phyloP scores from a whole-genome alignment of 1,140 invertebrate genomes.

The Helicoverpa zea region DNA sequence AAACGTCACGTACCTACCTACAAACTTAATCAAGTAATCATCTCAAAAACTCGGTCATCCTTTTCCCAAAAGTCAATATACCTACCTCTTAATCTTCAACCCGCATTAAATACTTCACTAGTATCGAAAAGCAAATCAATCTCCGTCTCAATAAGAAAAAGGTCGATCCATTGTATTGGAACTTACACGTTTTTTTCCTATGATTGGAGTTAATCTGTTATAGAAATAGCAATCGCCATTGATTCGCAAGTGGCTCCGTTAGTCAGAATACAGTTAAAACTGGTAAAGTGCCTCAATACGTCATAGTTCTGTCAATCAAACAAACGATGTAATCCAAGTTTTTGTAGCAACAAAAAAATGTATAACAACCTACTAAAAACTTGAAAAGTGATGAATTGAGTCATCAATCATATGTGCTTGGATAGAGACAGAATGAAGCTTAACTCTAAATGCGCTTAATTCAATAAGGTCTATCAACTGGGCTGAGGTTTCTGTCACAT shows the following conservation, averaged over 20 bases:
- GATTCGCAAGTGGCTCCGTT: background rate
- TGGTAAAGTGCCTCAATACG: background rate
- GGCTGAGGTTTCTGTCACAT: no score
- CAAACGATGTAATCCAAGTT: background rate
- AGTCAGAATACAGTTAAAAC: constrained; percentile 5
- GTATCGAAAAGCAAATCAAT: constrained; percentile 36
- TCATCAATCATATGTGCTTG: no score
- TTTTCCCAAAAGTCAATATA: constrained; percentile 2
- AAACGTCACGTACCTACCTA: background rate
- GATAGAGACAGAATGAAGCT: no score
- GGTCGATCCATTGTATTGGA: constrained; percentile 28
- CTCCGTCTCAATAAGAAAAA: constrained; percentile 18
- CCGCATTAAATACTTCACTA: background rate
- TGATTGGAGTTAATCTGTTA: constrained; percentile 24
- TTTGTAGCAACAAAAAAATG: background rate
- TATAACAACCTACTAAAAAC: background rate
- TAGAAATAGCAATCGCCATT: constrained; percentile 11
- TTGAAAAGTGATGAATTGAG: no score
- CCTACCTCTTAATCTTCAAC: background rate
- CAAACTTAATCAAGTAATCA: background rate
- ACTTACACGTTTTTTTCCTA: constrained; percentile 2
- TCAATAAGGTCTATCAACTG: no score
- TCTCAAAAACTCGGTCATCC: background rate
- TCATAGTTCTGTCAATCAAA: constrained; percentile 7
- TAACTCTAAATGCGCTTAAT: no score